These are phyloP conservation scores for Tupaia tana DNA, from an alignment of 2,113 vertebrate genomes.

Conservation along the genomic window DNA sequence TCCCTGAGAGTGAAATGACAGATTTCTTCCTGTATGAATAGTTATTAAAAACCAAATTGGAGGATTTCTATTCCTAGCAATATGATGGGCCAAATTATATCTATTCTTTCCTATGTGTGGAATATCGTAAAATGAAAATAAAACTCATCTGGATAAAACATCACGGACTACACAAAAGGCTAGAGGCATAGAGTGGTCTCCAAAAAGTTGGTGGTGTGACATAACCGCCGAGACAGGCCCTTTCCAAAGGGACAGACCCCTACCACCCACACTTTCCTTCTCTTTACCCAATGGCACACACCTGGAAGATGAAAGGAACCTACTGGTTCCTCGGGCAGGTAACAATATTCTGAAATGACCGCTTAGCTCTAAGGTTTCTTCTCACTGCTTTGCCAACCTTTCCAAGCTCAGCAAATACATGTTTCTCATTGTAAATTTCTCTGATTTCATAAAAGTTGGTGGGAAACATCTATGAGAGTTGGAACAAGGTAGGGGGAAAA, in stretches of 20 bases:
- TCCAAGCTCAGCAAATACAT: background rate
- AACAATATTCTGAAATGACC: background rate
- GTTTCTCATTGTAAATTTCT: constrained; percentile 9
- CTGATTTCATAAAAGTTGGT: background rate
- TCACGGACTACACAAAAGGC: background rate
- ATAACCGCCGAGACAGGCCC: background rate
- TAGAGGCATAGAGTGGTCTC: background rate
- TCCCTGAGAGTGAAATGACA: background rate
- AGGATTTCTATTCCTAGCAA: constrained; percentile 52
- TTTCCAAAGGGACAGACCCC: background rate
- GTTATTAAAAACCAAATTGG: constrained; percentile 49
- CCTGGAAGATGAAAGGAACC: background rate
- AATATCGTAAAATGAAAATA: constrained; percentile 18
- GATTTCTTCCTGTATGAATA: background rate
- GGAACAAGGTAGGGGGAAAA: background rate
- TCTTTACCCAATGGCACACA: background rate
- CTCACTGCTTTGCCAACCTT: background rate
- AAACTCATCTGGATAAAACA: constrained; percentile 13
- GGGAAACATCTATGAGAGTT: background rate
- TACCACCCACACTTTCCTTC: background rate
- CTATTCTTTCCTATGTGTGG: background rate
- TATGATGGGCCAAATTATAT: background rate
- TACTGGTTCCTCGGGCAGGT: background rate
- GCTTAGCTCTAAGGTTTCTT: background rate
- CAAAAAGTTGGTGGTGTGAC: background rate